Conservation (phyloP, 2,797 vertebrate genomes). For the Tamandua tetradactyla region DNA sequence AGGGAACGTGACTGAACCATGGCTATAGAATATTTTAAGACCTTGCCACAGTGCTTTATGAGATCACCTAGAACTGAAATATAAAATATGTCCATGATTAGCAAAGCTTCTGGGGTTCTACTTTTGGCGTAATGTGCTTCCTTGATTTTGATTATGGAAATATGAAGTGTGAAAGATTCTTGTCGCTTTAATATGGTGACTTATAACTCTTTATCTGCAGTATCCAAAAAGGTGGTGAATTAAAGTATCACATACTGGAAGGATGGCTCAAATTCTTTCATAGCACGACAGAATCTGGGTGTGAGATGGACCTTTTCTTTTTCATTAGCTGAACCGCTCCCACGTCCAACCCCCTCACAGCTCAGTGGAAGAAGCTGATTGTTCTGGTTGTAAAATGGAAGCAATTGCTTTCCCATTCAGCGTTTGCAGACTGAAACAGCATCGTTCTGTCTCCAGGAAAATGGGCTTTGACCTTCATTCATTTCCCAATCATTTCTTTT, state of each 20-base stretch:
- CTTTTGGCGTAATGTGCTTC: not conserved
- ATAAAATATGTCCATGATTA: not conserved
- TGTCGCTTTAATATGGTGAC: not conserved
- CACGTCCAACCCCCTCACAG: rapidly evolving
- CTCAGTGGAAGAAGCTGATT: not conserved
- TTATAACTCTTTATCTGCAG: not conserved
- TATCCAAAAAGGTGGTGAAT: not conserved
- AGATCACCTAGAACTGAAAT: not conserved
- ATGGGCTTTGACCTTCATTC: not conserved
- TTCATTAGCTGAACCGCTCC: not conserved
- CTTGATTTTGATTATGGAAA: not conserved
- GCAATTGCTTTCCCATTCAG: not conserved
- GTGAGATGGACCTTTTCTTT: not conserved
- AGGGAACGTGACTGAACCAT: not conserved
- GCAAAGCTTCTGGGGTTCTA: not conserved
- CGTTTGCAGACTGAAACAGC: not conserved
- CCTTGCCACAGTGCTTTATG: not conserved
- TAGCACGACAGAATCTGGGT: not conserved
- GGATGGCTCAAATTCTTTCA: not conserved
- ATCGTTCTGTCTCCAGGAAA: not conserved
- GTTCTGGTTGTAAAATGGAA: not conserved
- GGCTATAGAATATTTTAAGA: not conserved
- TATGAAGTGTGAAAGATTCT: constrained; percentile 6
- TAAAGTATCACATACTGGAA: not conserved
- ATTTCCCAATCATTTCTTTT: not conserved